A percentile compares a stretch with the other conserved stretches of the same genome.
Conservation (phyloP, 2,888 invertebrate species). For the Nephrotoma flavescens region DNA sequence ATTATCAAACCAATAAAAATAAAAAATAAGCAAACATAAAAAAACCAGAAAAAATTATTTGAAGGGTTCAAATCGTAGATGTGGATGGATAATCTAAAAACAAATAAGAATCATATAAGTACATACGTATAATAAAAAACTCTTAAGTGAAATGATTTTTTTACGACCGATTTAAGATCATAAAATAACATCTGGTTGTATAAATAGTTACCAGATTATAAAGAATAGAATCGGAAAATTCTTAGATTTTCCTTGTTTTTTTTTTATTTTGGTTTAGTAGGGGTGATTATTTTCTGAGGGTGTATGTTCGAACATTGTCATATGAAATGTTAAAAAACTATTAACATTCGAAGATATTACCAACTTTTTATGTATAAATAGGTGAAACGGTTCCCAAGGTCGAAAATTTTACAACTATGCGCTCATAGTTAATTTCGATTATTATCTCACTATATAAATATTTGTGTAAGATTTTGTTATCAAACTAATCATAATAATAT, state of each 20-base stretch:
- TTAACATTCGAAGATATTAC: not conserved
- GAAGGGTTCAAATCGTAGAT: not conserved
- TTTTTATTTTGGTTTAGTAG: not conserved
- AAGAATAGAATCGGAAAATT: not conserved
- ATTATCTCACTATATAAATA: not conserved
- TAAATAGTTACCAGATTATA: not conserved
- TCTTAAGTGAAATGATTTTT: constrained; percentile 3
- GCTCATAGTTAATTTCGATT: not conserved
- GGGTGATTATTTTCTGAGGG: not conserved
- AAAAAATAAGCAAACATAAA: not conserved
- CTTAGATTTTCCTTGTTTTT: not conserved
- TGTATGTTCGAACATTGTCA: not conserved
- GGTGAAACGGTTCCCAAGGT: not conserved
- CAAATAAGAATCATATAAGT: not conserved
- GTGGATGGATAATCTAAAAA: not conserved
- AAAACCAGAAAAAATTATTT: not conserved
- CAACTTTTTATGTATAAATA: not conserved
- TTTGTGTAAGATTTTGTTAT: not conserved
- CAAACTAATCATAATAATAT: not conserved
- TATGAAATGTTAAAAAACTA: not conserved
- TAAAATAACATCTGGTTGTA: constrained; percentile 4
- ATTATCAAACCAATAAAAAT: not conserved
- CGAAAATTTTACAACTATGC: not conserved
- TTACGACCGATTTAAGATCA: constrained; percentile 4
- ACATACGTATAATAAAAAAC: not conserved